phyloP scores from a whole-genome alignment of 2,113 vertebrate genomes.

The Chionodraco myersi region DNA sequence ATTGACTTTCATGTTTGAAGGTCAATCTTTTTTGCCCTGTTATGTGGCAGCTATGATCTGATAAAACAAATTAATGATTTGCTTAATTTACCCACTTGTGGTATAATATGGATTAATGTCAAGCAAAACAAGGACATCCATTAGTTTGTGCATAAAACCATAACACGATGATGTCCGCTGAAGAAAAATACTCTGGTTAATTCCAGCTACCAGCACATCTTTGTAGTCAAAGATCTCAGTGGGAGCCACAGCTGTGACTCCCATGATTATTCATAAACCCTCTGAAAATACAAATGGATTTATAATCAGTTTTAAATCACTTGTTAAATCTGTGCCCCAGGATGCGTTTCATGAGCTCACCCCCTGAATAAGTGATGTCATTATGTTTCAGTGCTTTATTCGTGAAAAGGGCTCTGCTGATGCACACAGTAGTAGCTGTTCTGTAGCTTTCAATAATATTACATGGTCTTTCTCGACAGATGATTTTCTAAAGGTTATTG shows the following conservation, averaged over 20 bases:
- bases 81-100: slow-evolving; percentile 8
- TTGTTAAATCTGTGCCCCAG: slow-evolving; percentile 52
- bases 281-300: slow-evolving; percentile 64
- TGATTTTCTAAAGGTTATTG: background rate
- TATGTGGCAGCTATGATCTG: background rate
- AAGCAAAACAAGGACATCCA: slow-evolving; percentile 20
- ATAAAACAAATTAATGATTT: slow-evolving; percentile 6
- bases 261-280: slow-evolving; percentile 60
- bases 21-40: slow-evolving; percentile 6
- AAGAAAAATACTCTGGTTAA: slow-evolving; percentile 43
- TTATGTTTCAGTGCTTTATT: slow-evolving; percentile 38
- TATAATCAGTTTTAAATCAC: slow-evolving; percentile 69
- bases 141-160: slow-evolving; percentile 21
- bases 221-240: slow-evolving; percentile 44
- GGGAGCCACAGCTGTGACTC: slow-evolving; percentile 62
- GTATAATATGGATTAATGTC: slow-evolving; percentile 12
- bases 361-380: slow-evolving; percentile 55
- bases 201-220: slow-evolving; percentile 46
- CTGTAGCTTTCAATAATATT: slow-evolving; percentile 11
- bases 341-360: slow-evolving; percentile 49
- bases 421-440: background rate
- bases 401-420: background rate
- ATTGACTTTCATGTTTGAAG: background rate
- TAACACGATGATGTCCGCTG: slow-evolving; percentile 18
- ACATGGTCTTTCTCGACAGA: background rate